These are phyloP conservation scores for Dendrolimus kikuchii DNA, from an alignment of 1,140 invertebrate genomes.

Conservation along the genomic window DNA sequence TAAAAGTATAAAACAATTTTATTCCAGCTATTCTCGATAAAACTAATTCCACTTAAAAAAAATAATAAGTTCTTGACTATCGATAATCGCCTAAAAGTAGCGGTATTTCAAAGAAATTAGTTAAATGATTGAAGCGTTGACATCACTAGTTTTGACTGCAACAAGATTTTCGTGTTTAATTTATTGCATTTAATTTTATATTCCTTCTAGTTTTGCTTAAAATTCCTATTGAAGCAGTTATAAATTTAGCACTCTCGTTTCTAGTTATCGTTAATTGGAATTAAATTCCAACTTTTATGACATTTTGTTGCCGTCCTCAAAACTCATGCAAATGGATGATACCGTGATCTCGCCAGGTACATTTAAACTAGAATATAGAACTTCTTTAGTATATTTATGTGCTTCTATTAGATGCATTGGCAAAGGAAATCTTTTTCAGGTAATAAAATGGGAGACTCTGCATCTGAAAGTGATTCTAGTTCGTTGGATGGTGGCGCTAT, in stretches of 20 bases:
- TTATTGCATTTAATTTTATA: slow-evolving; percentile 11
- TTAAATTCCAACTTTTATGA: slow-evolving; percentile 26
- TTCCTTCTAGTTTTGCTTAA: slow-evolving; percentile 3
- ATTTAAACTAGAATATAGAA: slow-evolving; percentile 11
- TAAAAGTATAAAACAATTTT: background rate
- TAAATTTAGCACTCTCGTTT: background rate
- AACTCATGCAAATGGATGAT: slow-evolving; percentile 66
- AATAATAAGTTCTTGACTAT: background rate
- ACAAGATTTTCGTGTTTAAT: slow-evolving; percentile 16
- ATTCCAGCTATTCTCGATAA: slow-evolving; percentile 3
- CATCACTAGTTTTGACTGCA: slow-evolving; percentile 12
- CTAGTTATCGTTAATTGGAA: background rate
- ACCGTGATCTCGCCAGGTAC: slow-evolving; percentile 63
- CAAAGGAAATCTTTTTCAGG: slow-evolving; percentile 29
- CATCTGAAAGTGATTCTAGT: slow-evolving; percentile 76
- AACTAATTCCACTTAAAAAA: background rate
- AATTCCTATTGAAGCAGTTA: background rate
- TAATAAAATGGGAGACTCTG: slow-evolving; percentile 68
- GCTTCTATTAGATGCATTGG: background rate
- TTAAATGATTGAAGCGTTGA: background rate
- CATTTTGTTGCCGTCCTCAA: slow-evolving; percentile 43
- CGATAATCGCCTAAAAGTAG: background rate
- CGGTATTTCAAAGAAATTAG: background rate
- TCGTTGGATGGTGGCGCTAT: slow-evolving; percentile 94
- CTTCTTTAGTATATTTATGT: slow-evolving; percentile 9